phyloP scores from a whole-genome alignment of 2,113 vertebrate genomes.

The Sylvia atricapilla region DNA sequence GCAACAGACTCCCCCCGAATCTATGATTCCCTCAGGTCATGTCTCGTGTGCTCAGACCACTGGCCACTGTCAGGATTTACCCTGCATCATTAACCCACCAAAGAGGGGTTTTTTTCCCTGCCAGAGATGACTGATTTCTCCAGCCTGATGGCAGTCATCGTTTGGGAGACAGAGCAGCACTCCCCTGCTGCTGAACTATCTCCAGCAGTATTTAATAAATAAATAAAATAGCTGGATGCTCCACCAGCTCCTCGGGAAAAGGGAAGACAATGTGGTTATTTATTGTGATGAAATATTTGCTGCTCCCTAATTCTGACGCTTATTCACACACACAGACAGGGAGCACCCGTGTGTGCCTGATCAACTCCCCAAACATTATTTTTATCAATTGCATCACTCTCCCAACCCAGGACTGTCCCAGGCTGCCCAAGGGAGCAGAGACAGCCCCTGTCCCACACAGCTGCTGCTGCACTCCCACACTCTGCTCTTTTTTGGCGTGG shows the following conservation, averaged over 20 bases:
- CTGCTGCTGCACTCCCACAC: background rate
- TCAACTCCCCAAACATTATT: background rate
- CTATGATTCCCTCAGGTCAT: constrained; percentile 51
- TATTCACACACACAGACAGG: background rate
- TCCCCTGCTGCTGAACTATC: constrained; percentile 35
- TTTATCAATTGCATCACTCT: background rate
- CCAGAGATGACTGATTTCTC: constrained; percentile 46
- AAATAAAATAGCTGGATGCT: constrained; percentile 12
- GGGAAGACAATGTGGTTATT: background rate
- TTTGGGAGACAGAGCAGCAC: background rate
- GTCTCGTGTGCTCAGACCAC: constrained; percentile 46
- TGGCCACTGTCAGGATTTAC: constrained; percentile 50
- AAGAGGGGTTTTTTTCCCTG: background rate
- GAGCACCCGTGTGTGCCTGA: background rate
- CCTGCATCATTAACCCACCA: constrained; percentile 61
- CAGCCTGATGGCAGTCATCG: constrained; percentile 25
- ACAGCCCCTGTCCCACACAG: background rate
- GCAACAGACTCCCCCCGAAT: constrained; percentile 16
- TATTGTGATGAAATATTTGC: background rate
- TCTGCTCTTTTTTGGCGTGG: background rate
- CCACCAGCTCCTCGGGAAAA: background rate
- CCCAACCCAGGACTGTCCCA: background rate
- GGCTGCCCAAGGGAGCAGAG: background rate
- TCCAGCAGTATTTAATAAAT: constrained; percentile 32
- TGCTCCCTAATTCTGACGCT: background rate